Conservation (phyloP, 64 coral and sea anemone species). For the Catalaphyllia jardinei region DNA sequence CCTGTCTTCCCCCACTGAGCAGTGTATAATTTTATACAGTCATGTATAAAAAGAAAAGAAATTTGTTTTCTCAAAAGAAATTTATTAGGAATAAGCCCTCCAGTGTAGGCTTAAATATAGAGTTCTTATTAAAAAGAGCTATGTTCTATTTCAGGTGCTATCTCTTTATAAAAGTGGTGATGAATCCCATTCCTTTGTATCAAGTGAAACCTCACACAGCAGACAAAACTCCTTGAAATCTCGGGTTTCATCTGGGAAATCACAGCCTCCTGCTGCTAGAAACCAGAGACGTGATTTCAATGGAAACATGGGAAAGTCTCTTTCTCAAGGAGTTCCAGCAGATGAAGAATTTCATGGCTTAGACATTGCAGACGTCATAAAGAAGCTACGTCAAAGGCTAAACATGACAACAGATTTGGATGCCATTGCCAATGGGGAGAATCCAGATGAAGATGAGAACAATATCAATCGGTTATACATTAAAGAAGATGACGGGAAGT, state of each 20-base stretch:
- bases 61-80: no score
- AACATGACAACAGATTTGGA: constrained; percentile 87
- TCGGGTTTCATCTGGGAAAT: constrained; percentile 48
- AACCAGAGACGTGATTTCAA: constrained; percentile 30
- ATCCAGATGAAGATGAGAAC: constrained; percentile 71
- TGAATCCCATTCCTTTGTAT: not conserved
- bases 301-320: not conserved
- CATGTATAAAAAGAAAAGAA: no score
- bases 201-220: not conserved
- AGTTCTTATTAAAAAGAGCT: not conserved
- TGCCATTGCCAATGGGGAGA: constrained; percentile 78
- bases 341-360: constrained; percentile 65
- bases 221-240: constrained; percentile 56
- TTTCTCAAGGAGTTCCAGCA: not conserved
- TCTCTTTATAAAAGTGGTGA: constrained; percentile 39
- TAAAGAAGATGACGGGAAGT: constrained; percentile 87
- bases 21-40: no score
- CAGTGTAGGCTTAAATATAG: no score
- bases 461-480: constrained; percentile 79
- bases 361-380: constrained; percentile 62
- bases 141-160: constrained; percentile 23
- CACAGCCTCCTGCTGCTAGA: not conserved
- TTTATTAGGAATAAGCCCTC: no score
- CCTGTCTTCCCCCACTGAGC: no score
- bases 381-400: constrained; percentile 65